Evolutionary conservation across 2,888 invertebrate genomes (phyloP).

Genomic region (Mythimna vitellina): DNA sequence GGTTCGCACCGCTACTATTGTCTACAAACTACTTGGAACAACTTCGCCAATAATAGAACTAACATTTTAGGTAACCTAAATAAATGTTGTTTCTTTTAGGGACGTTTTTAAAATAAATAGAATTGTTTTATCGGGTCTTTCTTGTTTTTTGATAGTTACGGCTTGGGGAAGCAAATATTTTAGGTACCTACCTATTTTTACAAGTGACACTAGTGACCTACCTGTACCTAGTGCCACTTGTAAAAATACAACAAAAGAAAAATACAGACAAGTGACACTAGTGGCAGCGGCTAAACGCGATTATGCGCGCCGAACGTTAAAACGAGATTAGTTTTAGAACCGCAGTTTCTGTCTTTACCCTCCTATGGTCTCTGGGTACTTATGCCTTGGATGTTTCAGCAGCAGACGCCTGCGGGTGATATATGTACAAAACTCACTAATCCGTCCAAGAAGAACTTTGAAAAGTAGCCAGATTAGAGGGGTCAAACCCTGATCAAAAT

Average conservation of each 20-base stretch:
- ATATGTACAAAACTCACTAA: constrained; percentile 11
- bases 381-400: neutral
- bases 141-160: neutral
- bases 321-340: no score
- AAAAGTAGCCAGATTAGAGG: constrained; percentile 28
- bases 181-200: no score
- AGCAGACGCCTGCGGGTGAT: constrained; percentile 3
- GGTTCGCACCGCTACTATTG: constrained; percentile 46
- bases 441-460: constrained; percentile 18
- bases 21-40: constrained; percentile 53
- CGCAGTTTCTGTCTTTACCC: neutral
- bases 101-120: constrained; percentile 8
- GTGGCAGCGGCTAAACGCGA: no score
- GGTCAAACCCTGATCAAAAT: constrained; percentile 56
- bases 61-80: constrained; percentile 37
- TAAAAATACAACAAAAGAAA: no score
- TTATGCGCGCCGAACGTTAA: no score
- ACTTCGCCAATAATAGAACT: constrained; percentile 49
- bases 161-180: neutral
- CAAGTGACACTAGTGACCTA: no score
- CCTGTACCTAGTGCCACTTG: no score
- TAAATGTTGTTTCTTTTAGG: constrained; percentile 32
- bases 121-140: constrained; percentile 23
- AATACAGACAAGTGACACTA: no score
- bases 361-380: neutral